Evolutionary conservation across 2,797 vertebrate species (phyloP).

Genomic region (Heteromormyrus szaboi): DNA sequence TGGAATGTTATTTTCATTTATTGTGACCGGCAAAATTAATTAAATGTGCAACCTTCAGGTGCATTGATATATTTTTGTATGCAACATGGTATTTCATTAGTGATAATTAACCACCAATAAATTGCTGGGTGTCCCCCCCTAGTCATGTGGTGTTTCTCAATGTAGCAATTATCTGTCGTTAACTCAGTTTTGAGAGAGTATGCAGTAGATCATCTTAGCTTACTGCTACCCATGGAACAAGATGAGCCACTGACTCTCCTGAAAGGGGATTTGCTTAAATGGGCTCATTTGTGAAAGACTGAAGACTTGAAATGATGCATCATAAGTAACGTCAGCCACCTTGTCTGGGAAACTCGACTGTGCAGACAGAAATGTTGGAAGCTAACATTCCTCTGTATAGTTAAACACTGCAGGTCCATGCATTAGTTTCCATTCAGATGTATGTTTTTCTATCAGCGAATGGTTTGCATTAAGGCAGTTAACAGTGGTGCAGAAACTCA

Average conservation of each 20-base stretch:
- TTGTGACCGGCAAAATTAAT: background rate
- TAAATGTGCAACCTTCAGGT: background rate
- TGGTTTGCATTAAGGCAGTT: conserved; percentile 60
- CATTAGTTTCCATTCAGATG: conserved; percentile 9
- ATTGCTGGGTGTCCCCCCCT: background rate
- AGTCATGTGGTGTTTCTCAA: background rate
- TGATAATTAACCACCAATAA: background rate
- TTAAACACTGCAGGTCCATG: background rate
- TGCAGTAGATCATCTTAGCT: background rate
- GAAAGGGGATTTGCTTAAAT: background rate
- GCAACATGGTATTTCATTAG: background rate
- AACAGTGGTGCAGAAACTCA: conserved; percentile 52
- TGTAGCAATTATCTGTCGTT: background rate
- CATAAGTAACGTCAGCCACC: background rate
- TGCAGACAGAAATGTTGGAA: background rate
- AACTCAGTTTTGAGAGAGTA: background rate
- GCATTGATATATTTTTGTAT: background rate
- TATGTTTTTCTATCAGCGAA: conserved; percentile 29
- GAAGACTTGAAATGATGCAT: background rate
- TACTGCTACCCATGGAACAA: background rate
- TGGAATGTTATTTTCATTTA: background rate
- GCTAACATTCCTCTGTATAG: background rate
- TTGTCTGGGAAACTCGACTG: background rate
- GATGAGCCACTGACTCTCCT: background rate
- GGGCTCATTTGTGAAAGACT: background rate